Evolutionary conservation across 2,797 vertebrate species (phyloP).

Genomic region (Ambastaia sidthimunki): DNA sequence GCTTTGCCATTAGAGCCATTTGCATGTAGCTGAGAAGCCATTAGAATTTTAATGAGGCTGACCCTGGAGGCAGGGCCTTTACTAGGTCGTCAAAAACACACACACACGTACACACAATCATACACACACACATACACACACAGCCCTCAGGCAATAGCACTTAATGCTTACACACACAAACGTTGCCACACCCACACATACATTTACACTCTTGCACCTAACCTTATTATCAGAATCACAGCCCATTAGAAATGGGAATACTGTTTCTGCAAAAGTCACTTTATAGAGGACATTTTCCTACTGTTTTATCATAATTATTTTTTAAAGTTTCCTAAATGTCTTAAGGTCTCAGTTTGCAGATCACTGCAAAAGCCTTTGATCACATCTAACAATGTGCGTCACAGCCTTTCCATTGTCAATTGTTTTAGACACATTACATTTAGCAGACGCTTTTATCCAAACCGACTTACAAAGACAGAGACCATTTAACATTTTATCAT

Average conservation of each 20-base stretch:
- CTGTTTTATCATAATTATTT: conserved; percentile 4
- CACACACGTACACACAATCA: conserved; percentile 47
- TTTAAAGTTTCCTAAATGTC: background rate
- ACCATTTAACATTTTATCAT: too few relatives aligned
- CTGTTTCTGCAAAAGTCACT: background rate
- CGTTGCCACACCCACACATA: conserved; percentile 9
- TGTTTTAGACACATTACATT: background rate
- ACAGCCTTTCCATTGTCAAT: conserved; percentile 22
- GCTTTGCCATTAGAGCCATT: conserved; percentile 81
- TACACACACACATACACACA: background rate
- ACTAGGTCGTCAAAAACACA: conserved; percentile 61
- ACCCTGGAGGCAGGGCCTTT: conserved; percentile 76
- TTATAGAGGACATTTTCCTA: background rate
- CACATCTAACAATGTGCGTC: background rate
- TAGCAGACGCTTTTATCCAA: too few relatives aligned
- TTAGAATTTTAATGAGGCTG: conserved; percentile 86
- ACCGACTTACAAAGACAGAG: too few relatives aligned
- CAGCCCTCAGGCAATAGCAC: conserved; percentile 60
- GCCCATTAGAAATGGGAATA: background rate
- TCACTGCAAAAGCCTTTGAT: background rate
- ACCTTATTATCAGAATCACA: conserved; percentile 5
- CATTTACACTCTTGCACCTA: background rate
- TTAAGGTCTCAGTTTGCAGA: background rate
- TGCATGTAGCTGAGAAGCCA: conserved; percentile 83
- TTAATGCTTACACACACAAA: conserved; percentile 27